These are phyloP conservation scores for Plagiodera versicolora DNA, from an alignment of 2,888 invertebrate species.

Conservation along the genomic window DNA sequence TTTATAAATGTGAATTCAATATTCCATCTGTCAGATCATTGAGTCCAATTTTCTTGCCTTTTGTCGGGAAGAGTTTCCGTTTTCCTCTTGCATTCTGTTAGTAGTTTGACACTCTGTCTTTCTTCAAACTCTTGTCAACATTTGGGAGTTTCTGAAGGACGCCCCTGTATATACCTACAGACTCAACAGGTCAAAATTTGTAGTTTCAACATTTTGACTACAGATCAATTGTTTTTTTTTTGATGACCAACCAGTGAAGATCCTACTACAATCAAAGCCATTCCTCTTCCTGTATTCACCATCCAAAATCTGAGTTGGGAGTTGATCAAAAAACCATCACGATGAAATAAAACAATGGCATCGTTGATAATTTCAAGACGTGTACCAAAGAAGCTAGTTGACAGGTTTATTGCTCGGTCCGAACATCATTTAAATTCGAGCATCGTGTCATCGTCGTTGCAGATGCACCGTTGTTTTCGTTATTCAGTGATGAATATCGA, in stretches of 20 bases:
- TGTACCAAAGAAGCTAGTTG: slow-evolving; percentile 44
- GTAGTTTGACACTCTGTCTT: too few relatives aligned
- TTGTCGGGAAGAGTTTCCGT: too few relatives aligned
- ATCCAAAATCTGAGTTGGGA: background rate
- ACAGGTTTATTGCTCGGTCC: slow-evolving; percentile 52
- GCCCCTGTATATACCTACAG: background rate
- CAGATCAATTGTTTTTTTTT: too few relatives aligned
- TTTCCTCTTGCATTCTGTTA: too few relatives aligned
- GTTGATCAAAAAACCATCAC: slow-evolving; percentile 25
- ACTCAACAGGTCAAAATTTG: slow-evolving; percentile 38
- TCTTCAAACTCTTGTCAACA: too few relatives aligned
- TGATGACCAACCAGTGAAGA: slow-evolving; percentile 13
- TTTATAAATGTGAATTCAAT: too few relatives aligned
- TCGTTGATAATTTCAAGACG: slow-evolving; percentile 50
- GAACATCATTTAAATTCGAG: slow-evolving; percentile 53
- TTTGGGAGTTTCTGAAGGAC: background rate
- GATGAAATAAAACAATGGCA: slow-evolving; percentile 48
- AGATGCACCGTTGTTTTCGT: slow-evolving; percentile 34
- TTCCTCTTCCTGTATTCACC: background rate
- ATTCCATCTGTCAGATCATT: too few relatives aligned
- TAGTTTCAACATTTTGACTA: slow-evolving; percentile 45
- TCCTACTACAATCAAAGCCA: too few relatives aligned
- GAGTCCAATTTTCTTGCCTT: too few relatives aligned
- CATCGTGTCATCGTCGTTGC: slow-evolving; percentile 47
- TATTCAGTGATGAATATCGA: slow-evolving; percentile 25